These are phyloP conservation scores for Tachina lurida DNA, from an alignment of 2,888 invertebrate genomes.

Conservation along the genomic window DNA sequence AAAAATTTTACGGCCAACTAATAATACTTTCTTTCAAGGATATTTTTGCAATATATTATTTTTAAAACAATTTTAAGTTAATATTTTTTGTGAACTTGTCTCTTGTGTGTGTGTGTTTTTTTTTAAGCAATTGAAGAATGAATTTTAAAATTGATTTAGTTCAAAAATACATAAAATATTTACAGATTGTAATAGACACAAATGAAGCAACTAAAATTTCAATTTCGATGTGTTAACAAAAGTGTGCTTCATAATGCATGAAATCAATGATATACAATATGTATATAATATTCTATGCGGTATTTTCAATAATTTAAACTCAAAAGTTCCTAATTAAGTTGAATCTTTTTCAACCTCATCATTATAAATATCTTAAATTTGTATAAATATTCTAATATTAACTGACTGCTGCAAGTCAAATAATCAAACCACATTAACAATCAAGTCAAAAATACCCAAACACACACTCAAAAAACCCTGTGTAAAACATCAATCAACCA, in stretches of 20 bases:
- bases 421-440: constrained; percentile 49
- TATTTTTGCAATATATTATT: background rate
- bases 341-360: constrained; percentile 3
- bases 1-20: background rate
- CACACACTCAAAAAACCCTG: too few species aligned
- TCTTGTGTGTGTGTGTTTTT: background rate
- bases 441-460: constrained; percentile 36
- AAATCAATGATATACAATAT: too few species aligned
- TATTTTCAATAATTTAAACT: background rate
- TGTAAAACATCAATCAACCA: background rate
- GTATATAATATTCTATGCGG: background rate
- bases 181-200: background rate
- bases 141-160: background rate
- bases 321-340: background rate
- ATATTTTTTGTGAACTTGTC: background rate
- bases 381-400: background rate
- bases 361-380: background rate
- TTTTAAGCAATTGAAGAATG: background rate
- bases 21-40: background rate
- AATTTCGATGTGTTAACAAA: background rate
- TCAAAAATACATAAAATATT: background rate
- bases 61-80: background rate
- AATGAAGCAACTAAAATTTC: background rate
- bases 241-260: too few species aligned
- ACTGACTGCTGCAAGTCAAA: constrained; percentile 35